Base-by-base conservation (phyloP, 2,888 invertebrate genomes). In the Phengaris arion region DNA sequence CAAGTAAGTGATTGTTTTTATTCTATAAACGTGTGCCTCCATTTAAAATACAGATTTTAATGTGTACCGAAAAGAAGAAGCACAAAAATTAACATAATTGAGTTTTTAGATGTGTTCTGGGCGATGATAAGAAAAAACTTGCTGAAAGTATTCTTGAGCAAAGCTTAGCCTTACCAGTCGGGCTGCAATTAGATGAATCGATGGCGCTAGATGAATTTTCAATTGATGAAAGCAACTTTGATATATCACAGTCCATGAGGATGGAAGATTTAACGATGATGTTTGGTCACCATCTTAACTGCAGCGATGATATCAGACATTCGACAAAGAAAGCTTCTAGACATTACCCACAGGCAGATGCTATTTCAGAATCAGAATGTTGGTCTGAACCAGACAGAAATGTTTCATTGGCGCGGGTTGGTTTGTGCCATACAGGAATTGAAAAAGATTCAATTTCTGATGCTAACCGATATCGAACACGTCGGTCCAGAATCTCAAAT, bases 301-400 rank as follows among this genome's bases (percentile, higher is more conserved):
- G 91, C 77, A 83, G 83, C 76, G 89, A 89, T 64, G 89, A 91
- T 52, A 81, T 80, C 64, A 85, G 83, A 79, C 81, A 80, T 77
- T 85, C 85, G 0, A 79, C 80, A 9, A 84, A 81, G 75, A 89
- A 84, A 80, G 79, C 83, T 51, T 75, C 83, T 7, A 86, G 84
- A 80, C 82, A 84, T 77, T 84, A 86, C 72, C 88, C 90, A 52
- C 89, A 87, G 81, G 88, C 88, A 6, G 93, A 93, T 80, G 75
- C 86, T 15, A 86, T 89, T 77, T 93, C 93, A 0, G 98, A 98
- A 84, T 97, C 97, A 0, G 98, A 98, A 85, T 96, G 96, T 54
- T 98, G 97, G 96, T 97, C 97, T 0, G 98, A 98, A 84, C 97
- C 98, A 0, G 98, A 98, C 84, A 94, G 97, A 70, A 95, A 95